Evolutionary conservation across 2,888 invertebrate genomes (phyloP).

Genomic region (Micoletzkya japonica): DNA sequence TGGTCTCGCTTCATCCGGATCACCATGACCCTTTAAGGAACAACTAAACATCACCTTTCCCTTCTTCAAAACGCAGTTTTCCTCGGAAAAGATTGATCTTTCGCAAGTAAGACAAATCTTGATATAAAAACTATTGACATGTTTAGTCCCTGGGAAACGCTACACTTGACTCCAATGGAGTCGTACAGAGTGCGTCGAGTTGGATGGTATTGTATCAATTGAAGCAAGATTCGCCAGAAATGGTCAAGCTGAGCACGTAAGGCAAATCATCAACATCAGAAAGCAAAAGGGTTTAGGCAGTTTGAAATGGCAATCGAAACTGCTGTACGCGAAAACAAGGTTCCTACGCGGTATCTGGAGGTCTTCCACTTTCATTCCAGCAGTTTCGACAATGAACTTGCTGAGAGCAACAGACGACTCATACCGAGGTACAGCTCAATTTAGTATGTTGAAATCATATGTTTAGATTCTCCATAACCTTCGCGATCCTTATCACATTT

Average conservation of each 20-base stretch:
- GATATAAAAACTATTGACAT: neutral
- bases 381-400: constrained; percentile 55
- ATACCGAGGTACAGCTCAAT: constrained; percentile 40
- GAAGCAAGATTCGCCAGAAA: constrained; percentile 35
- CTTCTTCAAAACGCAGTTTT: constrained; percentile 43
- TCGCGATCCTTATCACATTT: constrained; percentile 51
- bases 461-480: constrained; percentile 53
- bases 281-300: constrained; percentile 28
- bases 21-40: too few species aligned
- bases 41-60: constrained; percentile 53
- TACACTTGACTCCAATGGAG: constrained; percentile 30
- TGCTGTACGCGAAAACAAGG: constrained; percentile 33
- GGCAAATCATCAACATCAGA: neutral
- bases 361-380: constrained; percentile 56
- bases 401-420: constrained; percentile 48
- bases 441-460: neutral
- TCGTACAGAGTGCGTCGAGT: constrained; percentile 41
- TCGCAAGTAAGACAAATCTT: constrained; percentile 31
- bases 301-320: constrained; percentile 47
- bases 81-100: constrained; percentile 54
- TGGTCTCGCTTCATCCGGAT: too few species aligned
- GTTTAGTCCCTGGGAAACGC: constrained; percentile 38
- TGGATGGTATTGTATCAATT: constrained; percentile 57
- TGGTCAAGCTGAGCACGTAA: constrained; percentile 35
- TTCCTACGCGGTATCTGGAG: constrained; percentile 38